Evolutionary conservation across 2,797 vertebrate species (phyloP), one percentile per base, ranked within the genome.

Genomic region (Notolabrus celidotus): DNA sequence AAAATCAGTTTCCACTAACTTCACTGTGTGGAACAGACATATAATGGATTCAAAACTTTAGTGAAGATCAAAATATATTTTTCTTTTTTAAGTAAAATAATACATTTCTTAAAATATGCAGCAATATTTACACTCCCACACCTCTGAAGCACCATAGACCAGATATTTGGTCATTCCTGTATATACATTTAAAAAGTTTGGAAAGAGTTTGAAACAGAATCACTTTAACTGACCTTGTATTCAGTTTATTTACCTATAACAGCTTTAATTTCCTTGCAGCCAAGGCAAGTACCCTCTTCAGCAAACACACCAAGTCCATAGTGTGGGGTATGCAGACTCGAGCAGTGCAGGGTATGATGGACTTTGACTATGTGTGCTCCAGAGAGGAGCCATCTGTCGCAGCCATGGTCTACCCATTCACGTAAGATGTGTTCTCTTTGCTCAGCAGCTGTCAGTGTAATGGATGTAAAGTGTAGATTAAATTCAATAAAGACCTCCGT

Each of bases 321-420:
- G 96, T 99, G 45, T 99, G 98, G 98, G 98, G 98, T 0, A 99
- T 99, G 98, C 98, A 99, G 95, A 99, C 98, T 0, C 88, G 98
- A 25, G 98, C 98, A 0, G 98, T 99, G n/a, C 98, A 99, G 73
- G 98, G 98, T 55, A 99, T 99, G 98, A 73, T 99, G 91, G 98
- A 99, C 88, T 99, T 99, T 0, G 98, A 99, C 86, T 99, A 99
- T 0, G 83, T 98, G 57, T 99, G 98, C 72, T 99, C 98, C 78
- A 94, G 93, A 90, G 77, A 95, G 73, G 1, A 97, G 92, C 97
- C 97, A 0, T 99, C 98, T 0, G 97, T 99, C 7, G 95, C 96
- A 2, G 94, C 96, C 82, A 97, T 99, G 96, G 96, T 99, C 80
- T 99, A 99, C 86, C 98, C 98, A 0, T 99, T 99, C 93, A 99